Evolutionary conservation across 53 echinoderm and acorn worm genomes (phyloP).

Genomic region (Antedon mediterranea): DNA sequence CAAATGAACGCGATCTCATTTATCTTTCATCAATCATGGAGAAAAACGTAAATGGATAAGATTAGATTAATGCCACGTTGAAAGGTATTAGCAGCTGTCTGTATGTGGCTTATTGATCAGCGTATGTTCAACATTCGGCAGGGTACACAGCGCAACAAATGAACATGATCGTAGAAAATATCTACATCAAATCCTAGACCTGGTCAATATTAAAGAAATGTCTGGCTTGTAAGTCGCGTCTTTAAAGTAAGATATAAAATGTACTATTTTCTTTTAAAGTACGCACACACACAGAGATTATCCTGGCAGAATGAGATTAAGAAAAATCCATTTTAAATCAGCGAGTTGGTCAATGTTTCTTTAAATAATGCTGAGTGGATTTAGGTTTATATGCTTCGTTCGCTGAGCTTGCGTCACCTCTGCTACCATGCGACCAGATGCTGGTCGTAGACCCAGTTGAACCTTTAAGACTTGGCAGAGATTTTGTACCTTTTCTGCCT

Average conservation of each 20-base stretch:
- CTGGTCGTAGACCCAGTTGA: background rate
- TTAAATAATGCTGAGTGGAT: background rate
- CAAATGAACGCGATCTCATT: background rate
- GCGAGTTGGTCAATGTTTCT: background rate
- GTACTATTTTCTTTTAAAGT: no score
- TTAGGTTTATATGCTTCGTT: background rate
- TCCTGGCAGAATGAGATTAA: no score
- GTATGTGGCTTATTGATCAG: background rate
- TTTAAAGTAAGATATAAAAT: no score
- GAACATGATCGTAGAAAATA: background rate
- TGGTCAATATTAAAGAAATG: background rate
- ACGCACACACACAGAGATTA: no score
- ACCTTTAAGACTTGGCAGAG: background rate
- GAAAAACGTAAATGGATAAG: background rate
- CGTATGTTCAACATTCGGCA: background rate
- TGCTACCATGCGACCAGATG: background rate
- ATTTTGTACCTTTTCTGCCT: background rate
- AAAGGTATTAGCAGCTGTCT: background rate
- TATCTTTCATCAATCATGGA: background rate
- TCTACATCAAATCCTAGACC: background rate
- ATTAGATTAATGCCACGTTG: background rate
- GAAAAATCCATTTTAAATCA: no score
- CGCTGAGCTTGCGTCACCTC: background rate
- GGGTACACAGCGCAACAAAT: background rate
- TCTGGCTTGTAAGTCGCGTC: no score